Conservation (phyloP, 2,113 vertebrate genomes). For the Irena cyanogastra region DNA sequence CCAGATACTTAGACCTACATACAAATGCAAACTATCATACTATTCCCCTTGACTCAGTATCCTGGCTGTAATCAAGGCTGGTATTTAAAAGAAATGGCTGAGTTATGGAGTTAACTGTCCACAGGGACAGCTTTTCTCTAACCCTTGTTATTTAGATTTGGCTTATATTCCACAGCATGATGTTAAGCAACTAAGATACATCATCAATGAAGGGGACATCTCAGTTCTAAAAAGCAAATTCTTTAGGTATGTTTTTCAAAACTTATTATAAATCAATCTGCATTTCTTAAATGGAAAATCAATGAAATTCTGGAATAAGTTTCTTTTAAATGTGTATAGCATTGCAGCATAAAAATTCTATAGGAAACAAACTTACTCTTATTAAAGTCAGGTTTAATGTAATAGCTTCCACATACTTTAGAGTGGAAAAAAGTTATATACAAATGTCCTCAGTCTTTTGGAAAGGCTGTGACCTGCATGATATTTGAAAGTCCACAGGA, state of each 20-base stretch:
- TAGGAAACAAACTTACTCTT: conserved; percentile 36
- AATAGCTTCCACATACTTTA: conserved; percentile 51
- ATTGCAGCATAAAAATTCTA: neutral
- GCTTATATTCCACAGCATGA: conserved; percentile 28
- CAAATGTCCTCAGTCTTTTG: conserved; percentile 73
- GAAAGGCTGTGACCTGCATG: conserved; percentile 76
- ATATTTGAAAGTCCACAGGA: conserved; percentile 81
- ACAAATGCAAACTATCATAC: neutral
- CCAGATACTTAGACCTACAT: neutral
- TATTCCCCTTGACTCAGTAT: neutral
- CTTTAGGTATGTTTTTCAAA: neutral
- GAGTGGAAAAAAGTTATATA: conserved; percentile 69
- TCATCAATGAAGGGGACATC: neutral
- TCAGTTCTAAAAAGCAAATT: neutral
- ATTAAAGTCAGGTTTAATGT: conserved; percentile 58
- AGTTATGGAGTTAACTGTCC: neutral
- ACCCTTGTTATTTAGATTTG: conserved; percentile 1
- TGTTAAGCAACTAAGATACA: conserved; percentile 31
- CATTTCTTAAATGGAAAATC: neutral
- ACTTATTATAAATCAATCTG: neutral
- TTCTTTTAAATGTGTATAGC: neutral
- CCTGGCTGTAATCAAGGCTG: neutral
- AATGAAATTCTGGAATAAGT: neutral
- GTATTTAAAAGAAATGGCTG: conserved; percentile 27
- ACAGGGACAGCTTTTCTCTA: neutral